phyloP scores from a whole-genome alignment of 2,797 vertebrate genomes.

The Pristis pectinata region DNA sequence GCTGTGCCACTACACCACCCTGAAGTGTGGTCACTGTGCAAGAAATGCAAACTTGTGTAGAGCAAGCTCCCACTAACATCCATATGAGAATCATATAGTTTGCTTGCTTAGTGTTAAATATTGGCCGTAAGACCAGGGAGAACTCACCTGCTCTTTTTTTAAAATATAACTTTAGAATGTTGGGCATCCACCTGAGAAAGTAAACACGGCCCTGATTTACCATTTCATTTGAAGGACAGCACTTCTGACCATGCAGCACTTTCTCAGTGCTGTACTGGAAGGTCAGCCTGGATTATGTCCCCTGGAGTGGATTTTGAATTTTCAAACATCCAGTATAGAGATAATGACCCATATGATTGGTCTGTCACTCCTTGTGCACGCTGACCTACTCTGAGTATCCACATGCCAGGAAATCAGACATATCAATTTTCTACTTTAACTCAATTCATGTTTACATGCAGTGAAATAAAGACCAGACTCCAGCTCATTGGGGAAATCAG shows the following conservation, averaged over 20 bases:
- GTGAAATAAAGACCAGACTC: neutral
- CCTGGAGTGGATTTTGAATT: neutral
- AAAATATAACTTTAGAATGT: too few relatives aligned
- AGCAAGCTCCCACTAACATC: too few relatives aligned
- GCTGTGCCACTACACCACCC: too few relatives aligned
- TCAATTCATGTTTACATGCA: neutral
- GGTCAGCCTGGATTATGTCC: neutral
- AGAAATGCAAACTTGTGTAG: too few relatives aligned
- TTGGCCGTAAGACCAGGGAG: too few relatives aligned
- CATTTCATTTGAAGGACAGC: neutral
- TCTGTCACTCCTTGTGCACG: neutral
- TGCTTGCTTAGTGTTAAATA: too few relatives aligned
- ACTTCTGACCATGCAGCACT: neutral
- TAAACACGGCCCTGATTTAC: neutral
- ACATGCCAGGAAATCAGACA: neutral
- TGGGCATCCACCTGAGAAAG: too few relatives aligned
- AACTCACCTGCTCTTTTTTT: too few relatives aligned
- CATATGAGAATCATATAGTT: too few relatives aligned
- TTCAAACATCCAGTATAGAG: neutral
- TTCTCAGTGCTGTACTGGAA: neutral
- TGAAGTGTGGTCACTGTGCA: too few relatives aligned
- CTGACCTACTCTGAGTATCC: neutral
- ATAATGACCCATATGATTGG: neutral
- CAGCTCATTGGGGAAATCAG: neutral
- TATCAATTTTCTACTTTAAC: neutral